Conservation (phyloP, 2,113 vertebrate genomes). For the Pseudopipra pipra region DNA sequence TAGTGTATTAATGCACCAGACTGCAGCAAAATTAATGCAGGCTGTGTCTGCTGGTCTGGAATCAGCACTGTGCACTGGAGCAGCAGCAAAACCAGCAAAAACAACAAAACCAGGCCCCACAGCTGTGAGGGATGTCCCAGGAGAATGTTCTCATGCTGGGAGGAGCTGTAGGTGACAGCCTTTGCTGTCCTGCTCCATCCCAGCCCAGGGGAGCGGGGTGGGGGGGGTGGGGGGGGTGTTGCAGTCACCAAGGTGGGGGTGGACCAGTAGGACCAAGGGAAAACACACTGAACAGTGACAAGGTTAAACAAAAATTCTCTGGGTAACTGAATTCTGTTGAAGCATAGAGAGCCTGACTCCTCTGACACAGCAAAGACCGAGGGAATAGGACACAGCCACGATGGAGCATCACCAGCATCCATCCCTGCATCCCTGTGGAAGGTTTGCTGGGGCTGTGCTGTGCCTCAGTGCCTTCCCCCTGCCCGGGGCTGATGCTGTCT, state of each 20-base stretch:
- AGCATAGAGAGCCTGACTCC: neutral
- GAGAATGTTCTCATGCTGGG: rapidly evolving
- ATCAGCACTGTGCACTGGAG: rapidly evolving
- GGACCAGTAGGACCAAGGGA: neutral
- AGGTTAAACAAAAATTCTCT: neutral
- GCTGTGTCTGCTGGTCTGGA: neutral
- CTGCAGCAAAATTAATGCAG: conserved; percentile 11
- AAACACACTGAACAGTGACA: rapidly evolving
- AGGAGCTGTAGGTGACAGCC: rapidly evolving
- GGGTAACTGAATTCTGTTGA: neutral
- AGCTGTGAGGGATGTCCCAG: neutral
- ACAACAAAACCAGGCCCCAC: neutral
- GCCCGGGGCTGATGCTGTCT: rapidly evolving
- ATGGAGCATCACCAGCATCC: neutral
- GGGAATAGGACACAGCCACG: rapidly evolving
- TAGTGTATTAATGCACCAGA: neutral
- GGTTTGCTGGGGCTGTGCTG: neutral
- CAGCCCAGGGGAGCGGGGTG: neutral
- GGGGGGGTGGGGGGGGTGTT: neutral
- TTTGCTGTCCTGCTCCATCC: rapidly evolving
- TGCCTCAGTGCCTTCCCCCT: neutral
- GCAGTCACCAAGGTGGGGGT: neutral
- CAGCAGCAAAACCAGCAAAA: neutral
- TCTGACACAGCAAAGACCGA: rapidly evolving
- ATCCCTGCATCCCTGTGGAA: rapidly evolving